Conservation (phyloP, 2,113 vertebrate genomes). For the Pelmatolapia mariae region DNA sequence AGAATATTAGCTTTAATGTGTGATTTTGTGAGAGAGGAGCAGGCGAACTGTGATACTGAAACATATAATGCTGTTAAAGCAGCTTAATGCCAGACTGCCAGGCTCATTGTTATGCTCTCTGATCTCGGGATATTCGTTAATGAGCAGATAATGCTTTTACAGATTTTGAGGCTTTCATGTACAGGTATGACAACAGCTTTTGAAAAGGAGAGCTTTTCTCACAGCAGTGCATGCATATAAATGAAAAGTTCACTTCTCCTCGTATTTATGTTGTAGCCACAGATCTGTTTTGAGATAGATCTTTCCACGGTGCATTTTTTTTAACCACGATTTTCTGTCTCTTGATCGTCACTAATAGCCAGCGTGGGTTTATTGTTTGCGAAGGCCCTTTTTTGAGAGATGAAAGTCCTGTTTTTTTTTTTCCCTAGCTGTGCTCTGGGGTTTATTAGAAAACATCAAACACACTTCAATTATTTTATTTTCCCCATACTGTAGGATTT, state of each 20-base stretch:
- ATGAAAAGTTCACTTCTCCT: background rate
- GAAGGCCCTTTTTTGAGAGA: constrained; percentile 34
- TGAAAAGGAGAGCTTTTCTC: background rate
- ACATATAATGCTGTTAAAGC: constrained; percentile 38
- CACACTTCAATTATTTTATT: constrained; percentile 48
- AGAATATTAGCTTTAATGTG: constrained; percentile 27
- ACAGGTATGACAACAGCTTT: constrained; percentile 34
- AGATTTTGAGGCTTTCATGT: constrained; percentile 40
- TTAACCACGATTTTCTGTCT: background rate
- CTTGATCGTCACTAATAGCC: constrained; percentile 31
- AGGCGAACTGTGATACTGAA: constrained; percentile 7
- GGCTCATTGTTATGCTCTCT: constrained; percentile 42
- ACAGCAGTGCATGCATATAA: background rate
- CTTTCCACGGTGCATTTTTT: constrained; percentile 9
- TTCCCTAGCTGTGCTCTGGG: constrained; percentile 3
- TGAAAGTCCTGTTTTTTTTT: constrained; percentile 31
- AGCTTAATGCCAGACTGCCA: constrained; percentile 48
- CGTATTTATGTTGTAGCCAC: background rate
- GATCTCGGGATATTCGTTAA: constrained; percentile 50
- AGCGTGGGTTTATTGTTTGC: constrained; percentile 34
- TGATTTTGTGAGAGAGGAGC: constrained; percentile 15
- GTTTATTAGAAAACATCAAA: constrained; percentile 59
- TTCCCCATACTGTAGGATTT: constrained; percentile 14
- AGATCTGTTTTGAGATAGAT: constrained; percentile 7
- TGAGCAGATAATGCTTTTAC: constrained; percentile 48